phyloP scores from a whole-genome alignment of 2,888 invertebrate genomes.

The Copidosoma aretas region DNA sequence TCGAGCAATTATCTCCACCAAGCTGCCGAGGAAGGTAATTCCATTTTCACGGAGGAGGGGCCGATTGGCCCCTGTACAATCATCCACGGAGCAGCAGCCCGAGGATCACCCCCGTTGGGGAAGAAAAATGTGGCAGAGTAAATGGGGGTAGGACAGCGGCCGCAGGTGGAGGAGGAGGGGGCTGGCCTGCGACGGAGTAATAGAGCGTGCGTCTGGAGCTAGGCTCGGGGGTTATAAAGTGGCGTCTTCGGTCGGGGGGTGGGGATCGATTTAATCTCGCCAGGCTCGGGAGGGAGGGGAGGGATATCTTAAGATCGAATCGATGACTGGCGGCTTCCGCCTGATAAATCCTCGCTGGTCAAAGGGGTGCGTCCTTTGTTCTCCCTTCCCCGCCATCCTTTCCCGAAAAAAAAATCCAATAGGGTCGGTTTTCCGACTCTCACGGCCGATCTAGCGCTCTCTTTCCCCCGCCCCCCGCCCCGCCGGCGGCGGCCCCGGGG shows the following conservation, averaged over 20 bases:
- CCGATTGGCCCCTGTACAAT: no score
- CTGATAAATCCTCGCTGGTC: slow-evolving; percentile 35
- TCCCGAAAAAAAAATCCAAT: slow-evolving; percentile 29
- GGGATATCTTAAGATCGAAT: slow-evolving; percentile 30
- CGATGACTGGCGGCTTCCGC: slow-evolving; percentile 40
- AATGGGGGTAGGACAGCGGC: slow-evolving; percentile 15
- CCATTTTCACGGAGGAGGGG: no score
- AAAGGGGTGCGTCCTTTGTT: slow-evolving; percentile 11
- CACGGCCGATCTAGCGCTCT: slow-evolving; percentile 30
- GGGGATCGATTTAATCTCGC: slow-evolving; percentile 52
- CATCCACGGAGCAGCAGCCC: no score
- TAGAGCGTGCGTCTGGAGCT: slow-evolving; percentile 5
- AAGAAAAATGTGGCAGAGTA: background rate
- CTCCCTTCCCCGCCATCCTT: background rate
- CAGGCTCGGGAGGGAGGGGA: slow-evolving; percentile 24
- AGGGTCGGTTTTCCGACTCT: background rate
- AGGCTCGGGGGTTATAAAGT: slow-evolving; percentile 23
- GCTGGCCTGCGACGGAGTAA: slow-evolving; percentile 7
- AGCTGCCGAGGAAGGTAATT: no score
- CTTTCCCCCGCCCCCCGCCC: no score
- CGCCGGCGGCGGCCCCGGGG: no score
- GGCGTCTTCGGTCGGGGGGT: slow-evolving; percentile 46
- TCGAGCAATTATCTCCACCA: no score
- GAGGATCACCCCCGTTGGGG: no score
- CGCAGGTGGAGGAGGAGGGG: background rate